Base-by-base conservation (phyloP, 2,888 invertebrate genomes). In the Leptinotarsa tumamoca region DNA sequence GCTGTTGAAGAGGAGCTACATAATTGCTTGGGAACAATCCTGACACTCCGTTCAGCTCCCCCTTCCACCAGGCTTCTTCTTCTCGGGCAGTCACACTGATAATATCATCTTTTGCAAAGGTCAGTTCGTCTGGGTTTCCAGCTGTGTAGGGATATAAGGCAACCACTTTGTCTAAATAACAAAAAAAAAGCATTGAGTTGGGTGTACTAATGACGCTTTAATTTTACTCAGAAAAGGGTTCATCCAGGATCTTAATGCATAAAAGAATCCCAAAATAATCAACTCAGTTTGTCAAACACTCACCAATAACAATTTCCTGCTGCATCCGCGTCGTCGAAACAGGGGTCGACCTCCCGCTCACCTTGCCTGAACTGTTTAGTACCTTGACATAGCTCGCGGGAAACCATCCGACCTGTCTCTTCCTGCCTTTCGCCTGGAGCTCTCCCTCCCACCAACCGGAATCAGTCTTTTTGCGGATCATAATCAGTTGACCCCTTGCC, bases 401-500 rank as follows among this genome's bases (percentile, higher is more conserved):
- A 90, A 99, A 99, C 99, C 99, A 99, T 3, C 99, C 99, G 52
- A 98, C 93, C 89, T 98, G 97, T 52, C 96, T 90, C 87, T 96
- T 96, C 83, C 96, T 93, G 1, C 98, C 97, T 85, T 94, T 94
- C 3, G 93, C 98, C 90, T 98, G 98, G 63, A 98, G 89, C 89
- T 99, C 99, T 1, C 99, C 99, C 90, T 99, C 99, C 99, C 99
- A 99, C 99, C 99, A 99, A 23, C 99, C 99, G 68, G 96, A 96
- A 83, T 96, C 95, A 0, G 97, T 97, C 87, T 98, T 98, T 90
- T 98, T 98, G 27, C 97, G 92, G n/a, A 99, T 96, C 91, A 97
- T 95, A 74, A 99, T 94, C 74, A 98, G 90, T 85, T 99, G 98
- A 0, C 98, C 99, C 76, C 96, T 94, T 81, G 94, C 93, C 51